phyloP scores from a whole-genome alignment of 2,888 invertebrate genomes.

The Leptinotarsa peninsularis region DNA sequence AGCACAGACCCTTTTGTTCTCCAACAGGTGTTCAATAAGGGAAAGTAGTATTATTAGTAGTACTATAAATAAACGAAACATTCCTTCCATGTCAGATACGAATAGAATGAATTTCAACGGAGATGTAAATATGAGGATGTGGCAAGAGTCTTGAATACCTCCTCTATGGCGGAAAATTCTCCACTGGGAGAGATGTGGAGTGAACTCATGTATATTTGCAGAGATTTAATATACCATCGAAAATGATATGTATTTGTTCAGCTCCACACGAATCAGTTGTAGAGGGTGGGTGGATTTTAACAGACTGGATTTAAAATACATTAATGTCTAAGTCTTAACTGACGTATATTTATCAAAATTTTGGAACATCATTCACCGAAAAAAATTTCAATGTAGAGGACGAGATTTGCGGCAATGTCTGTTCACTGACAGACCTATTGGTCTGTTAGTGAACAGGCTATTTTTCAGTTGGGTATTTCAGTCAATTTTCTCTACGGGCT shows the following conservation, averaged over 20 bases:
- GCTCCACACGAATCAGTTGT: neutral
- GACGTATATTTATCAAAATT: neutral
- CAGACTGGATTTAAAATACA: conserved; percentile 6
- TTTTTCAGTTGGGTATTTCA: no score
- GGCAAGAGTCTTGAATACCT: neutral
- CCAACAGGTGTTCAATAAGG: no score
- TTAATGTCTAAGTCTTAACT: neutral
- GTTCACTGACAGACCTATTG: no score
- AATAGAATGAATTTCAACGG: conserved; percentile 16
- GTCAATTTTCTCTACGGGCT: no score
- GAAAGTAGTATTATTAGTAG: neutral
- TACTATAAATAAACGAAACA: conserved; percentile 35
- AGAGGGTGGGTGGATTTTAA: neutral
- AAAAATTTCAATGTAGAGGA: neutral
- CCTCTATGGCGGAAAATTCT: neutral
- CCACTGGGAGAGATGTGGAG: neutral
- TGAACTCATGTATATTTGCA: no score
- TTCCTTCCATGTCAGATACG: conserved; percentile 39
- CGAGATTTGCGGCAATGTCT: neutral
- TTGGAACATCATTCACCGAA: neutral
- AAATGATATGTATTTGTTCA: neutral
- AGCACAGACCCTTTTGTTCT: no score
- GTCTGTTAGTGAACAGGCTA: no score
- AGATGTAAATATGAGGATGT: neutral
- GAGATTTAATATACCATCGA: no score